These are phyloP conservation scores for Apamea crenata DNA, from an alignment of 2,888 invertebrate species.

Conservation along the genomic window DNA sequence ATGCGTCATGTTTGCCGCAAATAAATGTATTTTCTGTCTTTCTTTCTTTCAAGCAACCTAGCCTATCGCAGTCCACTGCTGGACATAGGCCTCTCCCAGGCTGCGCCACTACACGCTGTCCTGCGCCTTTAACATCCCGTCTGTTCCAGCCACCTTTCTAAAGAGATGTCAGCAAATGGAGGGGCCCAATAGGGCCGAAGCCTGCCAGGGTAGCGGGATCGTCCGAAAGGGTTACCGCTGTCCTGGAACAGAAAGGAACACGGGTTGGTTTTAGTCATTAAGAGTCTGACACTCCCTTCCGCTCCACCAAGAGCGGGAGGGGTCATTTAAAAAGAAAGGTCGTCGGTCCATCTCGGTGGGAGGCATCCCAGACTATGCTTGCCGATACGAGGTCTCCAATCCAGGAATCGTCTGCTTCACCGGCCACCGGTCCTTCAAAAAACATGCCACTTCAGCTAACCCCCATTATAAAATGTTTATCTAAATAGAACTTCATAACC, in stretches of 20 bases:
- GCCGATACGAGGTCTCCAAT: not conserved
- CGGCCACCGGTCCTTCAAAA: not conserved
- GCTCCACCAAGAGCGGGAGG: too few species aligned
- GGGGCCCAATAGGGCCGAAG: too few species aligned
- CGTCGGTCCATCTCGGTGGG: not conserved
- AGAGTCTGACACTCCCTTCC: too few species aligned
- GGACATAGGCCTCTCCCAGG: not conserved
- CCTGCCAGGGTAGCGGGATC: too few species aligned
- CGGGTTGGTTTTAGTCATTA: too few species aligned
- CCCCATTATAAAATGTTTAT: not conserved
- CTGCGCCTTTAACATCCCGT: not conserved
- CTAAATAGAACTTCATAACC: not conserved
- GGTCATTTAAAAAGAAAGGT: too few species aligned
- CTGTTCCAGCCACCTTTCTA: not conserved
- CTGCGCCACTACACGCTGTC: not conserved
- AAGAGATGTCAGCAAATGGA: too few species aligned
- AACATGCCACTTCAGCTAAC: not conserved
- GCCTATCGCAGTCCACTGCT: not conserved
- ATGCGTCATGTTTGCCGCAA: too few species aligned
- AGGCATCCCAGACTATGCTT: not conserved
- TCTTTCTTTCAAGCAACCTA: too few species aligned
- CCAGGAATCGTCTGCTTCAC: not conserved
- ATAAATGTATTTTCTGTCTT: too few species aligned
- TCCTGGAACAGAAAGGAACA: too few species aligned
- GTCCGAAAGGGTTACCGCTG: too few species aligned